phyloP scores from a whole-genome alignment of 2,113 vertebrate genomes.

The Lepus europaeus region DNA sequence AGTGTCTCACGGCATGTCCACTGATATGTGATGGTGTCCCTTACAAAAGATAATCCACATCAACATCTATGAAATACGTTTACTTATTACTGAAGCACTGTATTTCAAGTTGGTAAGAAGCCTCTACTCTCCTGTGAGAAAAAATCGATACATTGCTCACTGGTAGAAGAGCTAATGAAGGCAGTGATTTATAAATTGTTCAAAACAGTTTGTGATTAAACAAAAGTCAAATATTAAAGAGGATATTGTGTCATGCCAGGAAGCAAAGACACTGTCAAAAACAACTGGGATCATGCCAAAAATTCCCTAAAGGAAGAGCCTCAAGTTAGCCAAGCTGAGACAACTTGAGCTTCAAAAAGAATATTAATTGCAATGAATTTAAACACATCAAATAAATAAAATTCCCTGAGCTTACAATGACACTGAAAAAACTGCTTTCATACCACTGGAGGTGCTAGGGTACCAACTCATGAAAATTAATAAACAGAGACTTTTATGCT shows the following conservation, averaged over 20 bases:
- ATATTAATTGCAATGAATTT: constrained; percentile 46
- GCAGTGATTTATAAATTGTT: constrained; percentile 55
- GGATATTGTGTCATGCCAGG: background rate
- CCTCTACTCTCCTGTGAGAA: background rate
- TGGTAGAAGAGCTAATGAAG: constrained; percentile 53
- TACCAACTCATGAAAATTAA: constrained; percentile 58
- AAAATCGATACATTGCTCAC: constrained; percentile 22
- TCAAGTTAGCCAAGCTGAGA: background rate
- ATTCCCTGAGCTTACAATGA: constrained; percentile 29
- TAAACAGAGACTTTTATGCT: background rate
- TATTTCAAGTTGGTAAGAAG: constrained; percentile 36
- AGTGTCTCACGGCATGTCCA: background rate
- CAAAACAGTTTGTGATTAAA: constrained; percentile 47
- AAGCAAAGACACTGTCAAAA: constrained; percentile 51
- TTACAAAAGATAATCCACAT: constrained; percentile 27
- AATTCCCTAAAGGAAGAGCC: constrained; percentile 67
- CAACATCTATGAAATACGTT: constrained; percentile 4
- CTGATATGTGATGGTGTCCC: background rate
- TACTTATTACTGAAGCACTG: constrained; percentile 12
- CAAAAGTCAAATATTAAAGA: constrained; percentile 40
- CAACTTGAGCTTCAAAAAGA: constrained; percentile 58
- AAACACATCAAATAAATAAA: constrained; percentile 62
- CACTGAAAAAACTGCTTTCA: constrained; percentile 6
- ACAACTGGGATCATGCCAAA: constrained; percentile 38
- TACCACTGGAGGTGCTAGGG: constrained; percentile 29